These are phyloP conservation scores for Numenius phaeopus DNA, from an alignment of 2,797 vertebrate genomes.

Conservation along the genomic window DNA sequence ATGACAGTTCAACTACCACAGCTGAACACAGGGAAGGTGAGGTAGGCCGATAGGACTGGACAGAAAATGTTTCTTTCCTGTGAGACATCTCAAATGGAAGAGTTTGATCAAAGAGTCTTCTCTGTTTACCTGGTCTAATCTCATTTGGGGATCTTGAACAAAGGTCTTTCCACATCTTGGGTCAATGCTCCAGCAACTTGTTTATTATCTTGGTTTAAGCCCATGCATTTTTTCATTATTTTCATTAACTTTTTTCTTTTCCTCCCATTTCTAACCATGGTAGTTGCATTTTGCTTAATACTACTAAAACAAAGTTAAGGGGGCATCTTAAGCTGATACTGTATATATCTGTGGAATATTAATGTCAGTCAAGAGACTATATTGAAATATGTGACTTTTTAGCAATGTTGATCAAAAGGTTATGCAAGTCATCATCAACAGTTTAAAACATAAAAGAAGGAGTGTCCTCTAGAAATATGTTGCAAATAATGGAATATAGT, in stretches of 20 bases:
- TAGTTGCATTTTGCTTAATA: not conserved
- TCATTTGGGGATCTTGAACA: not conserved
- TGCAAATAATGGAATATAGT: not conserved
- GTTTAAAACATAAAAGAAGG: not conserved
- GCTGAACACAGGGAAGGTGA: not conserved
- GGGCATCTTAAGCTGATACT: not conserved
- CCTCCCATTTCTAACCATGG: not conserved
- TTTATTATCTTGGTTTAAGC: not conserved
- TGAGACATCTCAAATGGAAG: not conserved
- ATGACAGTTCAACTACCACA: not conserved
- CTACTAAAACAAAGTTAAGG: not conserved
- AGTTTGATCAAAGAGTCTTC: not conserved
- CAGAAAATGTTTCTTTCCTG: not conserved
- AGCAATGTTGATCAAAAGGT: not conserved
- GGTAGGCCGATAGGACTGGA: not conserved
- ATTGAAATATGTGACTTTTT: not conserved
- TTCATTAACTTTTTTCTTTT: not conserved
- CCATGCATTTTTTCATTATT: not conserved
- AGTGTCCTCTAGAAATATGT: not conserved
- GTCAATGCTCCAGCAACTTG: not conserved
- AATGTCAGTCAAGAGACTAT: not conserved
- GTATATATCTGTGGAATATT: not conserved
- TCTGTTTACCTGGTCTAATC: not conserved
- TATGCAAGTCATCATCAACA: not conserved
- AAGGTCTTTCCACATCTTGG: not conserved